A percentile compares a stretch with the other conserved stretches of the same genome.
These are phyloP conservation scores for Trachymyrmex cornetzi DNA, from an alignment of 1,140 invertebrate genomes.

Conservation along the genomic window DNA sequence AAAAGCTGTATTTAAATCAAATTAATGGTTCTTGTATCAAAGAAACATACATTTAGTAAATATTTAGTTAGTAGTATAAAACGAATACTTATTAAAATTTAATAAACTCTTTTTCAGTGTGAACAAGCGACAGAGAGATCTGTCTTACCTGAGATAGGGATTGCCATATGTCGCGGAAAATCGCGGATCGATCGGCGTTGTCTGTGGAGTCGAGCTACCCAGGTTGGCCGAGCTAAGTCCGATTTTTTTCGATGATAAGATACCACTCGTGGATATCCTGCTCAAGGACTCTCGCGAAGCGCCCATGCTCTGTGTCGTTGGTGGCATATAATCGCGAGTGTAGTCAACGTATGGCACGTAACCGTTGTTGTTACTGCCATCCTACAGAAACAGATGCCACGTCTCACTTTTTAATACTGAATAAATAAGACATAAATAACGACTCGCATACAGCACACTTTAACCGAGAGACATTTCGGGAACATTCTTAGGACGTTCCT, in stretches of 20 bases:
- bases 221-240: slow-evolving; percentile 87
- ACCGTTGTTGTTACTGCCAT: slow-evolving; percentile 94
- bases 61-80: too few relatives aligned
- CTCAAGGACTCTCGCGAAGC: slow-evolving; percentile 87
- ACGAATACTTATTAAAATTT: too few relatives aligned
- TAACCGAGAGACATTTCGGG: too few relatives aligned
- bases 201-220: slow-evolving; percentile 86
- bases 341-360: slow-evolving; percentile 97
- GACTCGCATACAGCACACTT: too few relatives aligned
- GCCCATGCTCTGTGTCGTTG: slow-evolving; percentile 87
- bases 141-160: slow-evolving; percentile 91
- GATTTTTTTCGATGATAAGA: slow-evolving; percentile 88
- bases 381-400: slow-evolving; percentile 84
- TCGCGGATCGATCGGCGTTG: slow-evolving; percentile 91
- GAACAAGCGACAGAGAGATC: neutral
- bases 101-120: too few relatives aligned
- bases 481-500: too few relatives aligned
- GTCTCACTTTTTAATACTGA: neutral
- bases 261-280: slow-evolving; percentile 86
- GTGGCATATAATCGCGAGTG: slow-evolving; percentile 93
- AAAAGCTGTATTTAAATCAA: too few relatives aligned
- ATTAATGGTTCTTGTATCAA: too few relatives aligned
- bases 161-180: slow-evolving; percentile 96
- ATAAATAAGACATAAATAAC: neutral
- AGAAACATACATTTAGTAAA: too few relatives aligned